Base-by-base conservation (phyloP, 1,140 invertebrate genomes). In the Papilio polytes region DNA sequence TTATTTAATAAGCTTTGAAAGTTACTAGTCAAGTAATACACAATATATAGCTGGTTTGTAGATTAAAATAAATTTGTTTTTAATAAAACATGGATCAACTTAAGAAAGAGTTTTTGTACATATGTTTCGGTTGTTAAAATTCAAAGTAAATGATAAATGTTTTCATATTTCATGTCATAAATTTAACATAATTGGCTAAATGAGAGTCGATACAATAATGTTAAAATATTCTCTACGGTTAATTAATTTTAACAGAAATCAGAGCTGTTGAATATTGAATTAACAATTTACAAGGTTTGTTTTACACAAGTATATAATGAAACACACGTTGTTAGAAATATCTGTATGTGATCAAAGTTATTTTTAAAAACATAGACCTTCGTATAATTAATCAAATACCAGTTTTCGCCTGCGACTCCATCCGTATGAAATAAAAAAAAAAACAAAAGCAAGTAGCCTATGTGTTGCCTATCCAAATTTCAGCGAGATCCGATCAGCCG, bases 1-100 rank as follows among this genome's bases (percentile, higher is more conserved):
- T 70, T 70, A 70, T 70, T 70, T 31, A 70, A 70, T 66, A 70
- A 70, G 13, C 63, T 70, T 70, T 70, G 12, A 26, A 70, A 70
- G 22, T 70, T 18, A 15, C 13, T 15, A 66, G 2, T 70, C 31
- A 70, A 63, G 20, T 63, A 31, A 18, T 70, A 36, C 13, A 36
- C 63, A 70, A 56, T 0, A n/a, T n/a, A n/a, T n/a, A n/a, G n/a
- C n/a, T n/a, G n/a, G n/a, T n/a, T n/a, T n/a, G n/a, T n/a, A n/a
- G n/a, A n/a, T n/a, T n/a, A n/a, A n/a, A n/a, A n/a, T n/a, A n/a
- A n/a, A n/a, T n/a, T n/a, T n/a, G n/a, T n/a, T 36, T 36, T 36
- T 36, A 36, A 48, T 10, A 10, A 10, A n/a, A 56, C 18, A n/a
- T n/a, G 53, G 53, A 18, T n/a, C 6, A 56, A n/a, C 4, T 8